A percentile compares a stretch with the other conserved stretches of the same genome.
Evolutionary conservation across 2,113 vertebrate species (phyloP).

Genomic region (Phocoena phocoena): DNA sequence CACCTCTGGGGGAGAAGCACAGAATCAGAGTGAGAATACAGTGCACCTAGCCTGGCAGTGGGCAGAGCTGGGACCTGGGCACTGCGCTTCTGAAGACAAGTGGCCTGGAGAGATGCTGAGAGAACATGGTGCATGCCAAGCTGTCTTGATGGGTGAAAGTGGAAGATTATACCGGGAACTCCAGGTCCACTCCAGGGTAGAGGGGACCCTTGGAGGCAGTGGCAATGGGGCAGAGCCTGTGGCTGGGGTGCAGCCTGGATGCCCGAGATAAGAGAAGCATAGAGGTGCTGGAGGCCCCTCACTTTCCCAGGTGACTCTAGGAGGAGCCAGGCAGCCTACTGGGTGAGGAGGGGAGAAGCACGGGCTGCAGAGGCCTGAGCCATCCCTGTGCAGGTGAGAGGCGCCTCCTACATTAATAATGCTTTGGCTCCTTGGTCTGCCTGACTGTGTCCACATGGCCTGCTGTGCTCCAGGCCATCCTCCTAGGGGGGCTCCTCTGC

Average conservation of each 20-base stretch:
- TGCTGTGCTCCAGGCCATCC: not conserved
- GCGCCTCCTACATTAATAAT: fast-evolving
- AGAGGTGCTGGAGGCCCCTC: not conserved
- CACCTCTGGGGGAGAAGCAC: not conserved
- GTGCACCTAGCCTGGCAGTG: not conserved
- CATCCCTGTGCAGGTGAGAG: too few relatives aligned
- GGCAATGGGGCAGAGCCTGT: not conserved
- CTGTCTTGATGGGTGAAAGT: too few relatives aligned
- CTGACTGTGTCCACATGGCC: not conserved
- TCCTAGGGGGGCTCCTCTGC: not conserved
- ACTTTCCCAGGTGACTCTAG: not conserved
- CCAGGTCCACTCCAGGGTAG: too few relatives aligned
- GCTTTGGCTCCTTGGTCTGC: not conserved
- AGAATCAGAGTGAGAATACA: not conserved
- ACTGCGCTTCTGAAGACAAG: not conserved
- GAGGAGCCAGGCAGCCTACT: not conserved
- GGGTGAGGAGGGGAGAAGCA: not conserved
- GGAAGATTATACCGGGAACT: not conserved
- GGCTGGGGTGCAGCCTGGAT: not conserved
- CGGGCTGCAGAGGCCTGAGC: not conserved
- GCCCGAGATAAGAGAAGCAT: not conserved
- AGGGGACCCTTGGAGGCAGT: not conserved
- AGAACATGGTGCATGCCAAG: fast-evolving
- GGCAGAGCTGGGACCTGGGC: not conserved
- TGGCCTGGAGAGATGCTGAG: not conserved